Conservation (phyloP, 2,797 vertebrate species). For the Pangasius macronema region DNA sequence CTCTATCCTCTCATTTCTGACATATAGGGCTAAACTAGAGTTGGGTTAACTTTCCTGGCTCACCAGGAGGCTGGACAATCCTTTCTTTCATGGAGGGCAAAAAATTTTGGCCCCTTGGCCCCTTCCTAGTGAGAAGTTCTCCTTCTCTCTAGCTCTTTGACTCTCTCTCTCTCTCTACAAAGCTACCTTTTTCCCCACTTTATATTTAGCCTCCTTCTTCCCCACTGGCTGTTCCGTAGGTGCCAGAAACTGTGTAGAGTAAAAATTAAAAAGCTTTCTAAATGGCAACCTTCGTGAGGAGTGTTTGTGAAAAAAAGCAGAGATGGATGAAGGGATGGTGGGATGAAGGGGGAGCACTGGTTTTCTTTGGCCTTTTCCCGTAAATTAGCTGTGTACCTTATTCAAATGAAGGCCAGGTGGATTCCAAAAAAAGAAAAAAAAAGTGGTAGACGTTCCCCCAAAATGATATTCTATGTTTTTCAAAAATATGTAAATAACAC, state of each 20-base stretch:
- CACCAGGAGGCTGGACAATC: conserved; percentile 74
- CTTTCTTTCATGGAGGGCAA: conserved; percentile 78
- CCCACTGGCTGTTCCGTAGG: conserved; percentile 57
- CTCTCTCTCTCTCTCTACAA: conserved; percentile 65
- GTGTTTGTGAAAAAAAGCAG: conserved; percentile 63
- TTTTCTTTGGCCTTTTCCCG: conserved; percentile 70
- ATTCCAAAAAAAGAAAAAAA: conserved; percentile 72
- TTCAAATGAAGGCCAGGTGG: conserved; percentile 71
- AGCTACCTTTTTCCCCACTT: conserved; percentile 75
- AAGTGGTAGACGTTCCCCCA: conserved; percentile 3
- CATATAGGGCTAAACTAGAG: conserved; percentile 73
- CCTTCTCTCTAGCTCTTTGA: conserved; percentile 50
- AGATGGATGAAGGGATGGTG: conserved; percentile 45
- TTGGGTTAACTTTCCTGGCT: conserved; percentile 82
- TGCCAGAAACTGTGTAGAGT: conserved; percentile 61
- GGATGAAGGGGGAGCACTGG: conserved; percentile 65
- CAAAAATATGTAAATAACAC: not conserved
- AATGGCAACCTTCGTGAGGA: conserved; percentile 68
- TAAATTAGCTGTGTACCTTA: conserved; percentile 74
- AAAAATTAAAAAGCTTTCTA: conserved; percentile 60
- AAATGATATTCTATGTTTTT: conserved; percentile 13
- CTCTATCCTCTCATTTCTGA: conserved; percentile 66
- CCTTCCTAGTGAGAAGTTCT: conserved; percentile 59
- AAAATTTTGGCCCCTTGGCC: conserved; percentile 67
- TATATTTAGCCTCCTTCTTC: conserved; percentile 77